phyloP scores from a whole-genome alignment of 1,140 invertebrate species.

The Tetranychus cinnabarinus region DNA sequence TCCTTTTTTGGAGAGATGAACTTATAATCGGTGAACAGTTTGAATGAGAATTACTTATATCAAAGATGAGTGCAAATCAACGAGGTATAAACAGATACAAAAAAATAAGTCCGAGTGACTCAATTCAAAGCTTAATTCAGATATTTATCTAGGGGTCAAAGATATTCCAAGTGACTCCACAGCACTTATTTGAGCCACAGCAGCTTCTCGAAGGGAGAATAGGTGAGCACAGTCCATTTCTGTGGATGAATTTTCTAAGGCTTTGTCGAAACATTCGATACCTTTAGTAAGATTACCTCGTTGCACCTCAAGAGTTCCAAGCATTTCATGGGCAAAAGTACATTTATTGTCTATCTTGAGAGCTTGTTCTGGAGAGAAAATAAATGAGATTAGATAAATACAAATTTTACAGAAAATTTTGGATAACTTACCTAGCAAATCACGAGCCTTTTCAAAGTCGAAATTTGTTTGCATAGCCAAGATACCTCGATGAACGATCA shows the following conservation, averaged over 20 bases:
- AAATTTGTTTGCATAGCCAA: constrained; percentile 52
- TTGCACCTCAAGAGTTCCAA: constrained; percentile 79
- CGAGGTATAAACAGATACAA: too few relatives aligned
- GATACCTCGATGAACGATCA: constrained; percentile 60
- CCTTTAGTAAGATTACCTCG: constrained; percentile 57
- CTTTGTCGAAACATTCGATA: constrained; percentile 62
- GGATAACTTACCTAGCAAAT: constrained; percentile 29
- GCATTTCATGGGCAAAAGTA: constrained; percentile 78
- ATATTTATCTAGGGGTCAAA: not conserved
- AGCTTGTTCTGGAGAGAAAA: constrained; percentile 33
- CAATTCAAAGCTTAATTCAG: not conserved
- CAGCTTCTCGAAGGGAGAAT: constrained; percentile 57
- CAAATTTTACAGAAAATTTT: not conserved
- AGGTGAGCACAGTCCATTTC: constrained; percentile 65
- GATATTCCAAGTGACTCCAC: constrained; percentile 40
- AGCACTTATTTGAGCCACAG: constrained; percentile 55
- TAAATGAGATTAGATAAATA: not conserved
- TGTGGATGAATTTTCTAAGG: constrained; percentile 57
- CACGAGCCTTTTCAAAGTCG: constrained; percentile 49
- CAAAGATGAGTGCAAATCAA: too few relatives aligned
- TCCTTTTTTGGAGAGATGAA: too few relatives aligned
- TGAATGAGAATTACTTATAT: too few relatives aligned
- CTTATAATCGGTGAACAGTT: too few relatives aligned
- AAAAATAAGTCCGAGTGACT: too few relatives aligned
- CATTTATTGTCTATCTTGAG: constrained; percentile 69